Evolutionary conservation across 2,113 vertebrate genomes (phyloP).

Genomic region (Embiotoca jacksoni): DNA sequence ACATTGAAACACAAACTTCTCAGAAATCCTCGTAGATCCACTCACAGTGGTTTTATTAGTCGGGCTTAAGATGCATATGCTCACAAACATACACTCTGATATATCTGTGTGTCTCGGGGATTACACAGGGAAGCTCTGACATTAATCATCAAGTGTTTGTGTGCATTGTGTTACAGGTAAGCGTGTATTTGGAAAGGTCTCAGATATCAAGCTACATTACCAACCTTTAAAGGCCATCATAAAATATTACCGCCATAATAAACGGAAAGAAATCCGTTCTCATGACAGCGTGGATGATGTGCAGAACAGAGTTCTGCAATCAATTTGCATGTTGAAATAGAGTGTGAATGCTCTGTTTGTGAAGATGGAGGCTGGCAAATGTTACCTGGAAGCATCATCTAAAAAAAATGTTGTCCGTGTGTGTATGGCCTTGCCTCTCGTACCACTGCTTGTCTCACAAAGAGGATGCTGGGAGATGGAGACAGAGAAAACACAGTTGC

Average conservation of each 20-base stretch:
- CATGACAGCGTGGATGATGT: background rate
- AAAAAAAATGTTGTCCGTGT: slow-evolving; percentile 22
- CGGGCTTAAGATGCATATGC: background rate
- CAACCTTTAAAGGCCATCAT: slow-evolving; percentile 55
- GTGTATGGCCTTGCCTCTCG: slow-evolving; percentile 46
- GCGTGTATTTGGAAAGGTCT: slow-evolving; percentile 41
- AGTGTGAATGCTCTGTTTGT: slow-evolving; percentile 40
- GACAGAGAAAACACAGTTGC: slow-evolving; percentile 69
- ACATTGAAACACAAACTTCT: background rate
- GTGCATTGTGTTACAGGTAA: slow-evolving; percentile 25
- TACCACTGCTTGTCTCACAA: slow-evolving; percentile 38
- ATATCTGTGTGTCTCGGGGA: slow-evolving; percentile 4
- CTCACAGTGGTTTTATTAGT: slow-evolving; percentile 40
- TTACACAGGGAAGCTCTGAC: slow-evolving; percentile 19
- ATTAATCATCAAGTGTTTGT: slow-evolving; percentile 46
- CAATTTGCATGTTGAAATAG: slow-evolving; percentile 22
- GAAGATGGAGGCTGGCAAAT: slow-evolving; percentile 27
- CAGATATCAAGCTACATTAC: slow-evolving; percentile 26
- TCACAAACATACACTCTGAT: background rate
- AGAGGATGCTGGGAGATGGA: slow-evolving; percentile 53
- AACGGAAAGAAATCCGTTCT: slow-evolving; percentile 11
- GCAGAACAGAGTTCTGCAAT: slow-evolving; percentile 19
- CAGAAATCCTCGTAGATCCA: slow-evolving; percentile 33
- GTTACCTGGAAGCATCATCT: slow-evolving; percentile 52
- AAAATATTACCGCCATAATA: slow-evolving; percentile 23